Conservation (phyloP, 1,140 invertebrate species). For the Sinonovacula constricta region DNA sequence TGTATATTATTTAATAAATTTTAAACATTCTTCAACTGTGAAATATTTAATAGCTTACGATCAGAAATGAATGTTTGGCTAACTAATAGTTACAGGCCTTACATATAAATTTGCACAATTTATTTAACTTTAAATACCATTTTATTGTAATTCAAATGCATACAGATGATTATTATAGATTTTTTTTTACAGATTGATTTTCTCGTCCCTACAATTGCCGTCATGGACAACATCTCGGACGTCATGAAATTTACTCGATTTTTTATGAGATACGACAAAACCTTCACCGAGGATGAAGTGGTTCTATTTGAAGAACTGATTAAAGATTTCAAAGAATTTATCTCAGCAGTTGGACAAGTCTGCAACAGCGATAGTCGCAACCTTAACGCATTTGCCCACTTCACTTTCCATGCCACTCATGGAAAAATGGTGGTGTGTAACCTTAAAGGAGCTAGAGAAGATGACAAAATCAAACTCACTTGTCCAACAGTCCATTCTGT, state of each 20-base stretch:
- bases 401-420: conserved; percentile 8
- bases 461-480: conserved; percentile 17
- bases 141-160: no score
- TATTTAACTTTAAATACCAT: no score
- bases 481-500: conserved; percentile 41
- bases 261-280: conserved; percentile 36
- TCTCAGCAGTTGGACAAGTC: not conserved
- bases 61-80: no score
- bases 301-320: conserved; percentile 41
- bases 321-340: conserved; percentile 41
- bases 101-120: no score
- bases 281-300: conserved; percentile 31
- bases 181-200: conserved; percentile 30
- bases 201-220: conserved; percentile 19
- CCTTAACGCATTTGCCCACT: conserved; percentile 40
- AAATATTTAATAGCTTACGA: no score
- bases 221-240: conserved; percentile 45
- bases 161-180: no score
- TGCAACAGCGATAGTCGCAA: not conserved
- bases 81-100: no score
- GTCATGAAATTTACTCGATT: conserved; percentile 45
- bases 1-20: no score
- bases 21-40: no score
- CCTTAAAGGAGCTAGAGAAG: conserved; percentile 29
- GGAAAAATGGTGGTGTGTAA: conserved; percentile 38